Evolutionary conservation across 2,113 vertebrate genomes (phyloP), one percentile per base, ranked within the genome.

Genomic region (Phylloscopus whistleri): DNA sequence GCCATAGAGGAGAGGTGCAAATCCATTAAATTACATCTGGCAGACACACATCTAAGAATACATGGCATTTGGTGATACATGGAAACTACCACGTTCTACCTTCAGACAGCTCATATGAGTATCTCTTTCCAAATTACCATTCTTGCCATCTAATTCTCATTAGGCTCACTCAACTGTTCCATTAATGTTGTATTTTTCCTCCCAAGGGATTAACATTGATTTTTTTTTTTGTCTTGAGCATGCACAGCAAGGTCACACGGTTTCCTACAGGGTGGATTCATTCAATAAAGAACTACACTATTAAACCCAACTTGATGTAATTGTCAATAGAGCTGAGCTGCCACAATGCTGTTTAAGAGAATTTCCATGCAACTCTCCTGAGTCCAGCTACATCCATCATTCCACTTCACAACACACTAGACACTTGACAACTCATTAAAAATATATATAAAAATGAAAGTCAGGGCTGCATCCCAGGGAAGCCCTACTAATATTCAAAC

Each of bases 141-240:
- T 92, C 82, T 78, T 91, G 75, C 89, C 80, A 96, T 94, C 67
- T 89, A 82, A 92, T 69, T 96, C 88, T 96, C 79, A 97, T 94
- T 92, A 94, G 84, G 55, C 37, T 95, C 86, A 87, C 63, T 95
- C 80, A 87, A 26, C 79, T 83, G 79, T 87, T 94, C 87, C 8
- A 7, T 77, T 92, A 87, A 95, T 92, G 90, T 91, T 88, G 4
- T 53, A 82, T 82, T 94, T 94, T 89, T 86, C 81, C 67, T 95
- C 84, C 60, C 68, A 78, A 68, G 72, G 64, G 81, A 91, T 75
- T 80, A 89, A 72, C 82, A 95, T 92, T 78, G 93, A 87, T 93
- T 85, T 94, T 89, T 77, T 86, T 94, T 92, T 67, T 67, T 58
- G 64, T 77, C 66, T 82, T 76, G 44, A 5, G 4, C 70, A 75